Base-by-base conservation (phyloP, 2,797 vertebrate genomes). In the Tangara arthus region DNA sequence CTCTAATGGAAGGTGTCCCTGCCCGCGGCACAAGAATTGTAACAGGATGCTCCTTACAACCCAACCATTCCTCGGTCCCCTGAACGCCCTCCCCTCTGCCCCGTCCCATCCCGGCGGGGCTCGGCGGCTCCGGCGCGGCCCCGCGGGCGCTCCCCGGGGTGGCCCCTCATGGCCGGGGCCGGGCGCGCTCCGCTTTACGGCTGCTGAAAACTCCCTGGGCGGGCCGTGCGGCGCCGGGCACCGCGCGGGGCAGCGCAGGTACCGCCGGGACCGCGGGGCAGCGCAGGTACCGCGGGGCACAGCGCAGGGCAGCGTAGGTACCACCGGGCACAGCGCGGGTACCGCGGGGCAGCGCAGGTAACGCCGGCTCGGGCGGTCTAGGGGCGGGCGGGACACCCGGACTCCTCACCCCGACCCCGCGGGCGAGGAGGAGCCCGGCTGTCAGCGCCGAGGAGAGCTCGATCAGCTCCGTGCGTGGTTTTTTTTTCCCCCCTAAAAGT, bases 181-280 rank as follows among this genome's bases (percentile, higher is more conserved):
- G 37, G 80, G 76, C 65, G 86, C 90, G 57, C 89, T 79, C 75
- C 91, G 96, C 97, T 97, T 97, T 97, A 94, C 97, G 96, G 96
- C 97, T 96, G 97, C 97, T 94, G 97, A 94, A 97, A 96, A 95
- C 93, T 88, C 78, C 86, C 91, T 55, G 69, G 68, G 71, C 81
- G 91, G 42, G 96, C 95, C 92, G 94, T 92, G 68, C 94, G 75
- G 95, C 71, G 56, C 71, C 34, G 72, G 56, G 71, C 11, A 44
- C 8, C 60, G 28, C 60, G 3, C 41, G 2, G 30, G 21, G 32
- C 30, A 24, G 39, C 63, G 32, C 65, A 22, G 66, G 59, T 19
- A 65, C 18, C 46, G 30, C 8, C 19, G 19, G 37, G 12, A 35
- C 35, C 35, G 35, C 35, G 35, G 37, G 9, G 50, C 30, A 9